Conservation (phyloP, 2,888 invertebrate species). For the Galerucella nymphaeae region DNA sequence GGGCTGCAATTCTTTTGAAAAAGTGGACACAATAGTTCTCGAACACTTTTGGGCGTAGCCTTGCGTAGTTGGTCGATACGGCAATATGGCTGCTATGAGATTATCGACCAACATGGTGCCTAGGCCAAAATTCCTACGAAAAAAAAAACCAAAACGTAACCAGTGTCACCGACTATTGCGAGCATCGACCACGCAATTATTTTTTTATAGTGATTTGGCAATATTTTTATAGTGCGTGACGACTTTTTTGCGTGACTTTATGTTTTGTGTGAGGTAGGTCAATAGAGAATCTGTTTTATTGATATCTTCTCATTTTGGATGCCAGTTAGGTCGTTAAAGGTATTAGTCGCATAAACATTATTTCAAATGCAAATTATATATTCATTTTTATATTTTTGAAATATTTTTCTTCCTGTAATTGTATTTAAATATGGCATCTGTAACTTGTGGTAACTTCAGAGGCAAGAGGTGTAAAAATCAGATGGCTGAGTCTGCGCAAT, state of each 20-base stretch:
- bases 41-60: constrained; percentile 61
- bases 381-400: background rate
- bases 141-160: constrained; percentile 49
- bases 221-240: constrained; percentile 41
- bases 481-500: no score
- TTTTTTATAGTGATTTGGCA: constrained; percentile 44
- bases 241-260: constrained; percentile 34
- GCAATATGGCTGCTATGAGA: constrained; percentile 64
- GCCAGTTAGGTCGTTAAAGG: constrained; percentile 2
- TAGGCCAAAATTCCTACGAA: constrained; percentile 56
- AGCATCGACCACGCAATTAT: constrained; percentile 48
- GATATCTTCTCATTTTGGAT: constrained; percentile 16
- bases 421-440: no score
- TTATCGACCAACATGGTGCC: constrained; percentile 60
- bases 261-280: constrained; percentile 52
- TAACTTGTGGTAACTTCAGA: no score
- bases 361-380: background rate
- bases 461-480: no score
- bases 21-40: constrained; percentile 49
- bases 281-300: constrained; percentile 43
- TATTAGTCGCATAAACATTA: background rate
- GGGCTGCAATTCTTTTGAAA: constrained; percentile 43
- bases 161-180: constrained; percentile 60
- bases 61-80: constrained; percentile 63
- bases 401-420: no score